Evolutionary conservation across 2,888 invertebrate genomes (phyloP), one percentile per base, ranked within the genome.

Genomic region (Tanytarsus gracilentus): DNA sequence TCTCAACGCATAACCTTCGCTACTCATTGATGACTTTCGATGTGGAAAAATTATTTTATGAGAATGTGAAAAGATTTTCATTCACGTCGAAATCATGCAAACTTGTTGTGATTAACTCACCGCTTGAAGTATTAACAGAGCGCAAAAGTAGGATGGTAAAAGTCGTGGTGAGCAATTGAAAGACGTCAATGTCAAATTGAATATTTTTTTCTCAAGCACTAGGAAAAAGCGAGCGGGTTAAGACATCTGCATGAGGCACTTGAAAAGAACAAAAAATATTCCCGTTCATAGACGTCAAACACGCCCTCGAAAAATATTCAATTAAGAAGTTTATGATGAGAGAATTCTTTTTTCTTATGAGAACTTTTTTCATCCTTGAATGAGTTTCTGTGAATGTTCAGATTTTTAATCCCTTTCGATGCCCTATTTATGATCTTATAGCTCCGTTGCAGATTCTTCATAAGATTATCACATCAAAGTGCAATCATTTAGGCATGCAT

Each of bases 121-220:
- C 21, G 52, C 36, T 52, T 33, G 55, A 55, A 26, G 11, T 23
- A 25, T 23, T 14, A 49, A 25, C 49, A 23, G 8, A 8, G 7
- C n/a, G n/a, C n/a, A n/a, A 36, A 53, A 53, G 36, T 33, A 25
- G 53, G 53, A 33, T 33, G 53, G 53, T n/a, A n/a, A 53, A 30
- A 44, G 44, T 44, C 44, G 18, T 44, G 44, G 16, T 44, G 44
- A 44, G 44, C 18, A 9, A 44, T 44, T 16, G 33, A n/a, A n/a
- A 11, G 11, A 14, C 11, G 16, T n/a, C n/a, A 36, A 14, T 36
- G 36, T n/a, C 36, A 36, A 36, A 5, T n/a, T 33, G 9, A 5
- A 33, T 4, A 33, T 33, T 33, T n/a, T n/a, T 29, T 33, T 33
- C 33, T 33, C 33, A 33, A 33, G 33, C n/a, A 33, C 9, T 11